A percentile compares a stretch with the other conserved stretches of the same genome.
Conservation (phyloP, 2,888 invertebrate genomes). For the Folsomia candida region DNA sequence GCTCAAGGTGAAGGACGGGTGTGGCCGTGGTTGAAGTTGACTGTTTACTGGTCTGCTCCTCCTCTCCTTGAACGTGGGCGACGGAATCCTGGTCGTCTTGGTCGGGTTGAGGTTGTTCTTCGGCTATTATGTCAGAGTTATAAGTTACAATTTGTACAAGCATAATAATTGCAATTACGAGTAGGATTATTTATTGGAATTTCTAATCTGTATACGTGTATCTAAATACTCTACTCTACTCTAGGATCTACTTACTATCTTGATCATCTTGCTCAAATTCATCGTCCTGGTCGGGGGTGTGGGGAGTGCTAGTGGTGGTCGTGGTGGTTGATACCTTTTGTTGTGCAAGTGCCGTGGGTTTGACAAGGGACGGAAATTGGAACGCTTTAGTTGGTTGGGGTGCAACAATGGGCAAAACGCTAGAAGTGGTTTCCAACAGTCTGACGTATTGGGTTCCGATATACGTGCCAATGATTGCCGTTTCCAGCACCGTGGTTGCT, state of each 20-base stretch:
- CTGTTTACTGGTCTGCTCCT: too few relatives aligned
- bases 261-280: conserved; percentile 8
- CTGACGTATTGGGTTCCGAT: conserved; percentile 86
- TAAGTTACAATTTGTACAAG: too few relatives aligned
- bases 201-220: background rate
- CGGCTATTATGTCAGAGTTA: background rate
- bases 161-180: too few relatives aligned
- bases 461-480: conserved; percentile 83
- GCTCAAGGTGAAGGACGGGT: conserved; percentile 20
- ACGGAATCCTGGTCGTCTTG: background rate
- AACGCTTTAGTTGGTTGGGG: background rate
- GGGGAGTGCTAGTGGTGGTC: background rate
- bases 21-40: background rate
- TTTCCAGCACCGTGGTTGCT: conserved; percentile 76
- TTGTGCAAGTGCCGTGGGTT: background rate
- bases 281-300: background rate
- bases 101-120: background rate
- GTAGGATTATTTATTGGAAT: background rate
- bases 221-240: background rate
- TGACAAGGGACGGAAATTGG: background rate
- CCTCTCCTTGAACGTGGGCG: background rate
- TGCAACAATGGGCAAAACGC: background rate
- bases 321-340: background rate
- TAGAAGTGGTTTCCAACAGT: conserved; percentile 67
- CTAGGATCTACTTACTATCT: conserved; percentile 11